phyloP scores from a whole-genome alignment of 2,888 invertebrate species.

The Harpalus rubripes region DNA sequence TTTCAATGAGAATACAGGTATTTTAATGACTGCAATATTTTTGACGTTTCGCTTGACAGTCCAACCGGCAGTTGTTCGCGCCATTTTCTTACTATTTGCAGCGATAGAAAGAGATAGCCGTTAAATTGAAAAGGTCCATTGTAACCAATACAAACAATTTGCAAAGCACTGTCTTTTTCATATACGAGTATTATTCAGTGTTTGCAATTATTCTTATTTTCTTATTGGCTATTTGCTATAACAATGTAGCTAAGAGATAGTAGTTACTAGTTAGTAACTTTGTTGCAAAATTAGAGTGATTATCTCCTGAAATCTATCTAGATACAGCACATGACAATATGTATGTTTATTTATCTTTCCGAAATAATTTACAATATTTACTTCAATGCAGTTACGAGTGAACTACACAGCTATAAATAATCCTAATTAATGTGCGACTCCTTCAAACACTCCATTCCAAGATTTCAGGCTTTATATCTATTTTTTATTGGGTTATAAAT shows the following conservation, averaged over 20 bases:
- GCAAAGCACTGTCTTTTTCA: too few species aligned
- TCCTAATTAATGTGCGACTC: slow-evolving; percentile 40
- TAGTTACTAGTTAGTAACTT: not conserved
- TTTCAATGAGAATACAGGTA: too few species aligned
- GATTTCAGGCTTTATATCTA: slow-evolving; percentile 39
- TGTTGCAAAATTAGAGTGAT: not conserved
- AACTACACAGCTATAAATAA: slow-evolving; percentile 32
- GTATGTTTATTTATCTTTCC: not conserved
- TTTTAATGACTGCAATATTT: too few species aligned
- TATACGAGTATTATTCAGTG: too few species aligned
- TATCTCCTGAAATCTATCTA: not conserved
- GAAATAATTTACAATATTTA: slow-evolving; percentile 19
- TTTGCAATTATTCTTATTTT: too few species aligned
- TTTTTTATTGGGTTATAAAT: slow-evolving; percentile 39
- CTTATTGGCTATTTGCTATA: too few species aligned
- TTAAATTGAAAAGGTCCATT: too few species aligned
- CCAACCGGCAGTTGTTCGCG: too few species aligned
- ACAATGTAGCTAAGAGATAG: not conserved
- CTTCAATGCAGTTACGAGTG: not conserved
- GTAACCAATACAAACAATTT: too few species aligned
- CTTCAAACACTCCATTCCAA: slow-evolving; percentile 36
- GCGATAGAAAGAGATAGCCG: too few species aligned
- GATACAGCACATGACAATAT: slow-evolving; percentile 1
- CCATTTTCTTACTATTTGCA: too few species aligned
- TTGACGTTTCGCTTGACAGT: too few species aligned